phyloP scores from a whole-genome alignment of 2,888 invertebrate genomes.

The Idaea straminata region DNA sequence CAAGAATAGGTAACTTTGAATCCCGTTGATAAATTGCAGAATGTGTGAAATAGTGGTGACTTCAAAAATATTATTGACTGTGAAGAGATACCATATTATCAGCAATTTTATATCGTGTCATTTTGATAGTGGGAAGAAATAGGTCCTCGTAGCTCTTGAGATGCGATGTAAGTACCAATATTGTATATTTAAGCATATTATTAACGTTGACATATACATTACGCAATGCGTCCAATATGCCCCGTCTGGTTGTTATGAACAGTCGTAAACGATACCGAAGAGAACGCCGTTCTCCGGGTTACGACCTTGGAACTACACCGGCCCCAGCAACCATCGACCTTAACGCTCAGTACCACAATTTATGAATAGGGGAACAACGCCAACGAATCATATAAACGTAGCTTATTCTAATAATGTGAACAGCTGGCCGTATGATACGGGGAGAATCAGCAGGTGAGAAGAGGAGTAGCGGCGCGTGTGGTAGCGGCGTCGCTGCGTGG shows the following conservation, averaged over 20 bases:
- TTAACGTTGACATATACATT: conserved; percentile 23
- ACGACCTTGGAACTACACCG: conserved; percentile 43
- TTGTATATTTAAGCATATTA: background rate
- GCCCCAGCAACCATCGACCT: conserved; percentile 17
- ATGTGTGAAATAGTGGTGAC: too few relatives aligned
- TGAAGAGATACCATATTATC: too few relatives aligned
- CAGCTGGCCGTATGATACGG: conserved; percentile 17
- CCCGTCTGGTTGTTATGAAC: conserved; percentile 37
- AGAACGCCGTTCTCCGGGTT: conserved; percentile 28
- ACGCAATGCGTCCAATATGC: conserved; percentile 54
- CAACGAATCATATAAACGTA: conserved; percentile 34
- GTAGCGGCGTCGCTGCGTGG: conserved; percentile 25
- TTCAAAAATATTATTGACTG: too few relatives aligned
- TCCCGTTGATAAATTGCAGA: too few relatives aligned
- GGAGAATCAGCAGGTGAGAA: conserved; percentile 33
- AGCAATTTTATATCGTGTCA: too few relatives aligned
- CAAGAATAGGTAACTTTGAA: too few relatives aligned
- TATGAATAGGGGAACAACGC: conserved; percentile 21
- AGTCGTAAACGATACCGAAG: conserved; percentile 46
- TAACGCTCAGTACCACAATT: conserved; percentile 26
- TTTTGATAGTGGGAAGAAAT: too few relatives aligned
- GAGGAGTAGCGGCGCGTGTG: conserved; percentile 32
- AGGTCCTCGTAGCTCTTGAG: background rate
- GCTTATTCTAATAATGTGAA: conserved; percentile 34
- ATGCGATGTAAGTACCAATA: background rate